Evolutionary conservation across 2,888 invertebrate genomes (phyloP), one percentile per base, ranked within the genome.

Genomic region (Volucella zonaria): DNA sequence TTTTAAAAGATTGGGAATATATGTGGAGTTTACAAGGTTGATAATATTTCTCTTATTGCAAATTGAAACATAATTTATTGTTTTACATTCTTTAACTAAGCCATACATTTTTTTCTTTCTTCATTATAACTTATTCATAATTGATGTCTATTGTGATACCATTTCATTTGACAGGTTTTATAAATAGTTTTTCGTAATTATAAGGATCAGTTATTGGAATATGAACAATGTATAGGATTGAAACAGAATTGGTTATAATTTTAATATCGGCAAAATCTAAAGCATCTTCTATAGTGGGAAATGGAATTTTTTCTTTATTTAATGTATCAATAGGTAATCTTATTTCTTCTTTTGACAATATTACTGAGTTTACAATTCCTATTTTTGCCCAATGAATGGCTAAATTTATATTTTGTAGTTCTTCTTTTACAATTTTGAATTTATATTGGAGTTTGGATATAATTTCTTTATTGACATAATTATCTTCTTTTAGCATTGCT

Each of bases 361-460:
- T 79, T 23, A 79, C 51, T 47, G 58, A 74, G 42, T 86, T 73
- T 12, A 68, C 18, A 49, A 70, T 66, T 23, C 58, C 62, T n/a
- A 73, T n/a, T 49, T 76, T 76, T n/a, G 80, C 73, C 71, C 71
- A 76, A 68, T 80, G 61, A 49, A 62, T 58, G 14, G 64, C 67
- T 45, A 58, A 59, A 59, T 58, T 75, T 59, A 78, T 58, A 52
- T 78, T 77, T 12, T 68, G 23, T 51, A 70, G 18, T 70, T 77
- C 56, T 56, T 54, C 52, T 38, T 75, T 67, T 14, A 61, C 43
- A 51, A 67, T 67, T 51, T 45, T 66, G 9, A 75, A 4, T 43
- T 54, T 62, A 23, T 51, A 62, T 47, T 62, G 31, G 1, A 64
- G 15, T 59, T 42, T 15, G 23, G 18, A 58, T n/a, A 66, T 10